phyloP scores from a whole-genome alignment of 2,888 invertebrate genomes.

The Ophion costatus region DNA sequence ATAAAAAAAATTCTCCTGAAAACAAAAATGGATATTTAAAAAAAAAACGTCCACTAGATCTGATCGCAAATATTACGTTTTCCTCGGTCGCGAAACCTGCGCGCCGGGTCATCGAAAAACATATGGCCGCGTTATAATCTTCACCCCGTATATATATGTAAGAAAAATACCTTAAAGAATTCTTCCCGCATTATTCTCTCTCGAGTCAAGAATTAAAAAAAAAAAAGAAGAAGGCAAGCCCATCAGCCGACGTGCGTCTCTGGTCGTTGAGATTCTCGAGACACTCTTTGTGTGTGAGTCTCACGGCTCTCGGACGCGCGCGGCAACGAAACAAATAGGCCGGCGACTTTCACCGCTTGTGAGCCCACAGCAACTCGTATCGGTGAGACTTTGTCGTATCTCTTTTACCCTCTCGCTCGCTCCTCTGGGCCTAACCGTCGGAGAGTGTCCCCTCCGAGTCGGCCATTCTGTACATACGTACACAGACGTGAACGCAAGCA shows the following conservation, averaged over 20 bases:
- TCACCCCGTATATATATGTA: no score
- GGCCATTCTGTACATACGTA: slow-evolving; percentile 30
- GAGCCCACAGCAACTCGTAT: slow-evolving; percentile 48
- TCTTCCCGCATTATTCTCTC: neutral
- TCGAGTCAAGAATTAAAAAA: neutral
- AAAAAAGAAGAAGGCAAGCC: slow-evolving; percentile 3
- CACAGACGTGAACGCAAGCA: neutral
- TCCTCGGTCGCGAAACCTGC: no score
- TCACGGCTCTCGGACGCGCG: slow-evolving; percentile 36
- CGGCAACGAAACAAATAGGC: slow-evolving; percentile 78
- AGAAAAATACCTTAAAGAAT: neutral
- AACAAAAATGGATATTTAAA: no score
- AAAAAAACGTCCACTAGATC: no score
- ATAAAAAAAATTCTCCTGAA: no score
- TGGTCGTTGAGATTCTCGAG: slow-evolving; percentile 37
- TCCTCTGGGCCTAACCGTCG: neutral
- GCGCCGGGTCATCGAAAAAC: no score
- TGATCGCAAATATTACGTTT: no score
- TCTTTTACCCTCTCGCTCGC: slow-evolving; percentile 13
- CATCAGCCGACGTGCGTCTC: slow-evolving; percentile 43
- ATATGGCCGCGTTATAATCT: no score
- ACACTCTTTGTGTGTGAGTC: slow-evolving; percentile 21
- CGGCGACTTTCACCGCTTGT: slow-evolving; percentile 81
- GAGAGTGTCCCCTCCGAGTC: slow-evolving; percentile 41
- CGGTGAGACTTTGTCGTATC: slow-evolving; percentile 46